phyloP scores from a whole-genome alignment of 1,140 invertebrate species.

The Solen grandis region DNA sequence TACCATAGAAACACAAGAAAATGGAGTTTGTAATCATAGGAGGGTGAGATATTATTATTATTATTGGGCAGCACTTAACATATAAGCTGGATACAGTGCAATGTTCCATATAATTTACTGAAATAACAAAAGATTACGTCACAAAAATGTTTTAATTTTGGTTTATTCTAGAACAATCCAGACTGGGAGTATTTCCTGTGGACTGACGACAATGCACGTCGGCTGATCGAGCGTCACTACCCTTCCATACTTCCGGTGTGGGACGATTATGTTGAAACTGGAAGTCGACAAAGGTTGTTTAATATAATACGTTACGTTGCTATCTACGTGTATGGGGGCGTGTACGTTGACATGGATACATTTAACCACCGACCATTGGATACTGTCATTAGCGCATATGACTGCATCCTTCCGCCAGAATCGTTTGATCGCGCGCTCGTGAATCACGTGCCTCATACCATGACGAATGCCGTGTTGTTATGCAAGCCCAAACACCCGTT shows the following conservation, averaged over 20 bases:
- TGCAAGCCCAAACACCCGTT: background rate
- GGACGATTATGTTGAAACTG: background rate
- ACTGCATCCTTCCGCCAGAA: slow-evolving; percentile 5
- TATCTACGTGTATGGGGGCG: slow-evolving; percentile 4
- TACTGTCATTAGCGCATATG: background rate
- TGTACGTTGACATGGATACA: background rate
- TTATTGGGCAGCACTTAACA: too few relatives aligned
- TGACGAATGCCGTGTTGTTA: slow-evolving; percentile 5
- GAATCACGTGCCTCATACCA: background rate
- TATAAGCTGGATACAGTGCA: too few relatives aligned
- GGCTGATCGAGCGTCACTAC: background rate
- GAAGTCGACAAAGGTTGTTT: background rate
- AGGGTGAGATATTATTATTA: too few relatives aligned
- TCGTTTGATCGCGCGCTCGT: background rate
- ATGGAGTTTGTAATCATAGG: too few relatives aligned
- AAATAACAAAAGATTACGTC: too few relatives aligned
- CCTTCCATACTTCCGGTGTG: background rate
- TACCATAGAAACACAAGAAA: too few relatives aligned
- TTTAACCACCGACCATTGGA: background rate
- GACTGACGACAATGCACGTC: slow-evolving; percentile 3
- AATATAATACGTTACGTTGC: background rate
- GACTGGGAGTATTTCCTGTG: slow-evolving; percentile 35
- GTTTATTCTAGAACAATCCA: slow-evolving; percentile 2
- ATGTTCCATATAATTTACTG: too few relatives aligned
- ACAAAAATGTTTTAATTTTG: too few relatives aligned